A percentile compares a stretch with the other conserved stretches of the same genome.
These are phyloP conservation scores for Pyrgilauda ruficollis DNA, from an alignment of 2,113 vertebrate genomes.

Conservation along the genomic window DNA sequence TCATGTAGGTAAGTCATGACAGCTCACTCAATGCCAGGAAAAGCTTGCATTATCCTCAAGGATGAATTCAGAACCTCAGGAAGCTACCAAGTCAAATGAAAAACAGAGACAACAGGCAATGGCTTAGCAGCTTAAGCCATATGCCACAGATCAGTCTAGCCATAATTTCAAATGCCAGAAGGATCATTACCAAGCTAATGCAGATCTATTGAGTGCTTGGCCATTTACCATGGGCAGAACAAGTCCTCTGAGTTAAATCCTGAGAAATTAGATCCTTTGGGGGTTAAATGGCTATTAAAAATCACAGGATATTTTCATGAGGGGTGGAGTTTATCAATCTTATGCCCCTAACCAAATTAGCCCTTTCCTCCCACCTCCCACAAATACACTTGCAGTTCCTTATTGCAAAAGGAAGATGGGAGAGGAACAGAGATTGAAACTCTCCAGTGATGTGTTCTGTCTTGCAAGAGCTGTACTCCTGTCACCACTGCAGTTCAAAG, in stretches of 20 bases:
- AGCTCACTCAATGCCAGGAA: background rate
- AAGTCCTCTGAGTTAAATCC: background rate
- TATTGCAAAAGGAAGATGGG: background rate
- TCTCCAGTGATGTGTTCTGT: background rate
- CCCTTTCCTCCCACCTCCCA: background rate
- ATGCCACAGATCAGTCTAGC: background rate
- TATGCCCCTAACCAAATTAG: background rate
- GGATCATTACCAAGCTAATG: slow-evolving; percentile 6
- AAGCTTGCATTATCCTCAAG: slow-evolving; percentile 3
- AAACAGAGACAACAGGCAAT: slow-evolving; percentile 20
- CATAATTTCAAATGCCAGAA: slow-evolving; percentile 13
- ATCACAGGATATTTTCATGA: background rate
- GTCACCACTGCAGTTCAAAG: background rate
- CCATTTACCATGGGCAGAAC: background rate
- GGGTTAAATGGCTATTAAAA: background rate
- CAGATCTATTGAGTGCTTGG: slow-evolving; percentile 17
- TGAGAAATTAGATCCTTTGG: background rate
- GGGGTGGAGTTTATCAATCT: background rate
- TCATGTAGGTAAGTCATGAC: background rate
- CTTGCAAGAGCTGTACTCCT: background rate
- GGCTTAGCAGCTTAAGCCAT: background rate
- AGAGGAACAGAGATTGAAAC: background rate
- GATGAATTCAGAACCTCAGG: slow-evolving; percentile 17
- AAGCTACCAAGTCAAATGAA: slow-evolving; percentile 33
- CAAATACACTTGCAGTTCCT: background rate